Evolutionary conservation across 2,797 vertebrate genomes (phyloP), one percentile per base, ranked within the genome.

Genomic region (Adrianichthys oophorus): DNA sequence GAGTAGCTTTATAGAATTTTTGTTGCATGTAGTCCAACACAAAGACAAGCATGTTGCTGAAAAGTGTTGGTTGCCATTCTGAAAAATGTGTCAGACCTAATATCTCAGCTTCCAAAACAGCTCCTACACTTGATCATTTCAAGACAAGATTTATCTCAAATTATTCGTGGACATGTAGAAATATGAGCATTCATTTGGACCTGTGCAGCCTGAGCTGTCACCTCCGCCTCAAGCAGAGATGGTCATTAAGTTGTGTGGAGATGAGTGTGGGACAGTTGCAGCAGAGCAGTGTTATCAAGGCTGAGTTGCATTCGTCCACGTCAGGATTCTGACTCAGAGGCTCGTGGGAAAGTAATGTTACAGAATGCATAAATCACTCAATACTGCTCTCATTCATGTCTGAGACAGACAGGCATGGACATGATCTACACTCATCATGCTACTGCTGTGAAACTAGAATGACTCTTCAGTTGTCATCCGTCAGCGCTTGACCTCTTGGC

Each of bases 191-290:
- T 32, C 21, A 21, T 37, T 18, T 55, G 41, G 18, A 32, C 21
- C 29, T 21, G 52, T 61, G 45, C 17, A 63, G 41, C 64, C 15
- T 65, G 52, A 76, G 48, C 59, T 46, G 15, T 23, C 55, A 52
- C 17, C 60, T 44, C 57, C 63, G 53, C 50, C 56, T 63, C 24
- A 13, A 55, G 46, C 50, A 51, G 17, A 81, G 59, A 48, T 59
- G 45, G 58, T 62, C 65, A 61, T 76, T 71, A 74, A 73, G 68
- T 57, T 60, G 47, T 49, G 17, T 40, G 49, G 59, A 73, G 74
- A 58, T 68, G 49, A 70, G 62, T 61, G 26, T 53, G 50, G 62
- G 42, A 54, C 43, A 71, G 24, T 57, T 55, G 75, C 19, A 60
- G 68, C 63, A 49, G 55, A 62, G 56, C 56, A 7, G 26, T 1